Evolutionary conservation across 35 echinoderm and acorn worm species (phyloP).

Genomic region (Ptychodera flava): DNA sequence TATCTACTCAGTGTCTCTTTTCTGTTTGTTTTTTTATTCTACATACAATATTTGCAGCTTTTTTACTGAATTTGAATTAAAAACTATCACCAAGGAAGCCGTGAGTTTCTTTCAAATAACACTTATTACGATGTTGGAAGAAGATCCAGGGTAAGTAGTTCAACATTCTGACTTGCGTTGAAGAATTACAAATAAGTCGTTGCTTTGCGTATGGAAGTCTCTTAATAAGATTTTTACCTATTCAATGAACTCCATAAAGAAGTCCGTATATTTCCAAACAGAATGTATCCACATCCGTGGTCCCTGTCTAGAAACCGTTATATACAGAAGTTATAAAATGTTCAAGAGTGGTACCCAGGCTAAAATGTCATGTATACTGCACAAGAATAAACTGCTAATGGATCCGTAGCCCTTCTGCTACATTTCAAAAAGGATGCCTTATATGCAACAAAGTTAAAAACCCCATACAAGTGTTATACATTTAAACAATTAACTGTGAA

Average conservation of each 20-base stretch:
- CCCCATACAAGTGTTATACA: background rate
- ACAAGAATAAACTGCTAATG: too few relatives aligned
- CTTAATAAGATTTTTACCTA: background rate
- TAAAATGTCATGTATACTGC: too few relatives aligned
- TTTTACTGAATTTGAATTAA: background rate
- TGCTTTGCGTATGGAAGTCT: background rate
- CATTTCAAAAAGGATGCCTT: too few relatives aligned
- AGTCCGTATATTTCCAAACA: background rate
- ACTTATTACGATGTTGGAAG: background rate
- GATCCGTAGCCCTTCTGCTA: too few relatives aligned
- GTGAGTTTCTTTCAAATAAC: background rate
- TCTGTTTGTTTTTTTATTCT: background rate
- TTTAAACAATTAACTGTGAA: background rate
- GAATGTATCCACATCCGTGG: background rate
- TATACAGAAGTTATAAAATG: too few relatives aligned
- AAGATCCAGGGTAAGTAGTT: background rate
- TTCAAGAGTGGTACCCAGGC: too few relatives aligned
- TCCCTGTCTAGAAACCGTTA: too few relatives aligned
- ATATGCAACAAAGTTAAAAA: background rate
- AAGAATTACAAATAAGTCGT: background rate
- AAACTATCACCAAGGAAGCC: background rate
- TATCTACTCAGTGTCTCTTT: background rate
- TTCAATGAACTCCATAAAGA: background rate
- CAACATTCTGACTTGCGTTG: background rate
- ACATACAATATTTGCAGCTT: background rate